These are phyloP conservation scores for Peromyscus leucopus DNA, from an alignment of 2,113 vertebrate genomes.

Conservation along the genomic window DNA sequence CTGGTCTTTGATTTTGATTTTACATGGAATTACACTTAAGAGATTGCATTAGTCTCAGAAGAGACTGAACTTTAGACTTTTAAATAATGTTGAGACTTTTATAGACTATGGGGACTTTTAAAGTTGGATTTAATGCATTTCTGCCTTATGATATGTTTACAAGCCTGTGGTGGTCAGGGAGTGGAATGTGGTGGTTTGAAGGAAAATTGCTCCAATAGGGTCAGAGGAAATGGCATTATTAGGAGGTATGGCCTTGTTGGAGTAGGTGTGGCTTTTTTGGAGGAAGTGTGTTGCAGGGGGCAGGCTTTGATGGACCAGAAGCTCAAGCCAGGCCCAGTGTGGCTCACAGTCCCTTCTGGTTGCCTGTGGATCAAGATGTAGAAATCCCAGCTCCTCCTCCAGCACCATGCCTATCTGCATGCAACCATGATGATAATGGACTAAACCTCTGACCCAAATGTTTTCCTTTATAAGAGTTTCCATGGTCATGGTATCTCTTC, in stretches of 20 bases:
- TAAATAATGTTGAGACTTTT: not conserved
- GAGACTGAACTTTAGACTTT: not conserved
- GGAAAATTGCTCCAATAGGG: not conserved
- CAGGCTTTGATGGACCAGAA: not conserved
- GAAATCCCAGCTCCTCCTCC: not conserved
- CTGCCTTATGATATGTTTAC: not conserved
- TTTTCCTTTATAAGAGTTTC: not conserved
- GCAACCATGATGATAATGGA: not conserved
- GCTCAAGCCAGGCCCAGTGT: not conserved
- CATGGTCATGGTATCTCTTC: not conserved
- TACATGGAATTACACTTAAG: not conserved
- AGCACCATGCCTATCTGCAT: not conserved
- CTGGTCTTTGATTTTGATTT: not conserved
- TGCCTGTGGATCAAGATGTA: not conserved
- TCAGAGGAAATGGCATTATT: not conserved
- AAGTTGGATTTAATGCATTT: not conserved
- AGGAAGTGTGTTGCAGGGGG: not conserved
- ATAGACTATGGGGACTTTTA: not conserved
- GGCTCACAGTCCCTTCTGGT: not conserved
- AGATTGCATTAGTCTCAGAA: not conserved
- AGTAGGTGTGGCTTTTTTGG: not conserved
- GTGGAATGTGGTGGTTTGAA: not conserved
- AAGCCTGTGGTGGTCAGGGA: not conserved
- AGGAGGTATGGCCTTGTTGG: not conserved
- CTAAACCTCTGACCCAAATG: not conserved